phyloP scores from a whole-genome alignment of 2,888 invertebrate genomes.

The Lingula anatina region DNA sequence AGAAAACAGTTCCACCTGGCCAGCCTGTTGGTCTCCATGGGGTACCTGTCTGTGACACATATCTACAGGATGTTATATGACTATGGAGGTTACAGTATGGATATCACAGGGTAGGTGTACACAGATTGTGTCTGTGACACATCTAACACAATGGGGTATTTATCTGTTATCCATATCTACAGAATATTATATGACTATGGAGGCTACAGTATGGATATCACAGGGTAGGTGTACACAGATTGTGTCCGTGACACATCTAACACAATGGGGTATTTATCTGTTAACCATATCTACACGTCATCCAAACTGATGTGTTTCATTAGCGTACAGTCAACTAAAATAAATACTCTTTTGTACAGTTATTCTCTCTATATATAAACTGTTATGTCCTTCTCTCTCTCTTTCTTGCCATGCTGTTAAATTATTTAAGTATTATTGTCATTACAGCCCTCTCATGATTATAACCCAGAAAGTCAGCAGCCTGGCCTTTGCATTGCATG shows the following conservation, averaged over 20 bases:
- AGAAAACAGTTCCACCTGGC: slow-evolving; percentile 58
- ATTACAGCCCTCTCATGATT: slow-evolving; percentile 87
- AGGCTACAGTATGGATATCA: slow-evolving; percentile 85
- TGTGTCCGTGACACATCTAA: too few relatives aligned
- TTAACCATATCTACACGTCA: too few relatives aligned
- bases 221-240: slow-evolving; percentile 66
- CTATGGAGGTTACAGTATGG: slow-evolving; percentile 81
- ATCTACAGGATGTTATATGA: slow-evolving; percentile 82
- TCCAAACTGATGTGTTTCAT: too few relatives aligned
- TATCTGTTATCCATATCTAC: slow-evolving; percentile 85
- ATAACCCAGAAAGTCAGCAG: slow-evolving; percentile 93
- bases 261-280: too few relatives aligned
- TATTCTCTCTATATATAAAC: too few relatives aligned
- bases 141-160: too few relatives aligned
- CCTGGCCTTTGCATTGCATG: slow-evolving; percentile 86
- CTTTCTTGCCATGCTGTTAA: neutral
- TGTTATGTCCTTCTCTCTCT: too few relatives aligned
- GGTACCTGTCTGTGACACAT: slow-evolving; percentile 86
- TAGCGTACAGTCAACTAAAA: neutral
- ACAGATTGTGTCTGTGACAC: too few relatives aligned
- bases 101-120: slow-evolving; percentile 75
- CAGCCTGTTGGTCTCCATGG: slow-evolving; percentile 75
- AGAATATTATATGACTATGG: slow-evolving; percentile 83
- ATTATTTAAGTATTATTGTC: slow-evolving; percentile 4
- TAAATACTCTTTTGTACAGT: too few relatives aligned